Evolutionary conservation across 2,888 invertebrate species (phyloP), one percentile per base, ranked within the genome.

Genomic region (Ornithoptera priamus): DNA sequence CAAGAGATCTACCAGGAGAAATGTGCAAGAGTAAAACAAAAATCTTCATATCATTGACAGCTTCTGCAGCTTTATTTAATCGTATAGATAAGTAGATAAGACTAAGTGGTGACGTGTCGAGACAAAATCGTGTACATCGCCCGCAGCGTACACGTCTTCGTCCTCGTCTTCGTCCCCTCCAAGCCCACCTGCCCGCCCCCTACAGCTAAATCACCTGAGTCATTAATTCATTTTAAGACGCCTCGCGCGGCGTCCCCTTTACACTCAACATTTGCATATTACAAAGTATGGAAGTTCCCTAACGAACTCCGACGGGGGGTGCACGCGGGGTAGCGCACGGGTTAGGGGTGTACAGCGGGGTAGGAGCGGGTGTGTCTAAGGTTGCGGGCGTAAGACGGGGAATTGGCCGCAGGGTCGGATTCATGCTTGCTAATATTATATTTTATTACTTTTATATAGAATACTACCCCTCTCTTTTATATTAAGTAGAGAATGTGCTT

Each of bases 191-290:
- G 15, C 10, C 69, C 57, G 30, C 69, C 69, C 69, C 42, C 62
- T 22, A 61, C 61, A 73, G 75, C 79, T 78, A 80, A 85, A 85
- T 85, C 87, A 91, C 91, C 92, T 91, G 90, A 82, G 90, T 89
- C 90, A 90, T 92, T 91, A 92, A 91, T 92, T 92, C 92, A 92
- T 92, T 92, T 92, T 92, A 92, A 92, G 92, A 91, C 85, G 89
- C 79, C 85, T 81, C 81, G 77, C 85, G 80, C 82, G 82, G 79
- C 82, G 81, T 82, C 88, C 89, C 87, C 30, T 85, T 85, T 83
- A 87, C 87, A 85, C 82, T 80, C 81, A 79, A 88, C 90, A 92
- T 92, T 92, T 91, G 91, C 92, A 92, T 92, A 92, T 92, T 92
- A 92, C 92, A 92, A 92, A 92, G 92, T 92, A 92, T 92, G 90